phyloP scores from a whole-genome alignment of 2,797 vertebrate species.

The Manis pentadactyla region DNA sequence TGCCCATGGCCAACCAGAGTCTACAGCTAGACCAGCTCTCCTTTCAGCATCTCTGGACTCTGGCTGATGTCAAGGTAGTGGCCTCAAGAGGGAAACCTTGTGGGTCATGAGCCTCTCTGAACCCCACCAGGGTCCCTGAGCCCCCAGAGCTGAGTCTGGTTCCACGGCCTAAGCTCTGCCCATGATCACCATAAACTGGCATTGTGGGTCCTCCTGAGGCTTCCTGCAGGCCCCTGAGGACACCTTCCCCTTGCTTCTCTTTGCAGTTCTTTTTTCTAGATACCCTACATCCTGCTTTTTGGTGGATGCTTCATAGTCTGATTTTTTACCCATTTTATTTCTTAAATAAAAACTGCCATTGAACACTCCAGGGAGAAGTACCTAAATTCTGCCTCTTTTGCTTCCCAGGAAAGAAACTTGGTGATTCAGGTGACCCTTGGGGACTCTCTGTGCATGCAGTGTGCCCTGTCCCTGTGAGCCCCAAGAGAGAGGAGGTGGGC shows the following conservation, averaged over 20 bases:
- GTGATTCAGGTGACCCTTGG: background rate
- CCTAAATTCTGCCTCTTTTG: no score
- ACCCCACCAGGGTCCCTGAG: background rate
- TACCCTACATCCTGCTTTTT: accelerated
- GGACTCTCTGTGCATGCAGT: background rate
- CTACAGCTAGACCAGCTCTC: background rate
- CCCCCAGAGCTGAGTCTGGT: background rate
- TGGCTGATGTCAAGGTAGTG: background rate
- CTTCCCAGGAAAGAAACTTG: background rate
- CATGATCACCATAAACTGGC: accelerated
- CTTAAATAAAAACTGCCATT: background rate
- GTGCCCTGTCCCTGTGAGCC: background rate
- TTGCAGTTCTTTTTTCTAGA: accelerated
- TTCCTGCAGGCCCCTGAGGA: accelerated
- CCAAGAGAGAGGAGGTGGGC: background rate
- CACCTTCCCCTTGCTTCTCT: background rate
- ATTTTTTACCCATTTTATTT: background rate
- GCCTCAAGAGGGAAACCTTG: background rate
- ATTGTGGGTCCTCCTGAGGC: accelerated
- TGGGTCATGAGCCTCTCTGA: background rate
- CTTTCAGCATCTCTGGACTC: background rate
- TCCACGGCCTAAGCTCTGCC: background rate
- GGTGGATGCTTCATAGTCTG: accelerated
- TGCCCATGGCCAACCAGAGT: background rate
- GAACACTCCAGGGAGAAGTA: background rate